Evolutionary conservation across 30 jellyfish, hydroid and myxozoan genomes (phyloP).

Genomic region (Rhopilema esculentum): DNA sequence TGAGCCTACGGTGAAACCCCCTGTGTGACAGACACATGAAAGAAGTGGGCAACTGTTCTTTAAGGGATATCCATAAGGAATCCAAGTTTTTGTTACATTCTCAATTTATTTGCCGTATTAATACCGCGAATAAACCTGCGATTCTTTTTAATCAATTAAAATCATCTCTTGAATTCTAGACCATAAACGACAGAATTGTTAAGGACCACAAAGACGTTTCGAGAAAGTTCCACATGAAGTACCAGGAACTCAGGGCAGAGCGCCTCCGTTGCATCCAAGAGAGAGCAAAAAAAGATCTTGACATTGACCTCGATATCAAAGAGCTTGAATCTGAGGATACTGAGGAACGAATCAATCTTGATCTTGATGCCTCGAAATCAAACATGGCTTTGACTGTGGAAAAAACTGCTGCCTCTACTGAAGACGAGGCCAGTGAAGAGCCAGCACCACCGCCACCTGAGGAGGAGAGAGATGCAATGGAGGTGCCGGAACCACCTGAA

Average conservation of each 20-base stretch:
- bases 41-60: too few relatives aligned
- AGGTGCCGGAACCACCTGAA: conserved; percentile 55
- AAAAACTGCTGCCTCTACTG: background rate
- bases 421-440: conserved; percentile 8
- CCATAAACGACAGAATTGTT: conserved; percentile 66
- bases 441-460: conserved; percentile 59
- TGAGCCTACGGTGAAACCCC: too few relatives aligned
- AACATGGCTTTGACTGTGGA: conserved; percentile 41
- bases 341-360: conserved; percentile 48
- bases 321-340: conserved; percentile 58
- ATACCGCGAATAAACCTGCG: background rate
- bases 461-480: conserved; percentile 36
- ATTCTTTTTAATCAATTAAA: too few relatives aligned
- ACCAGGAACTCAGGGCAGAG: conserved; percentile 78
- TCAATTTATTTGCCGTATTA: background rate
- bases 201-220: conserved; percentile 77
- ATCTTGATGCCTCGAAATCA: conserved; percentile 42
- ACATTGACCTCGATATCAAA: conserved; percentile 63
- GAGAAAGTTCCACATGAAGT: conserved; percentile 54
- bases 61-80: too few relatives aligned
- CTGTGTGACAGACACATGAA: too few relatives aligned
- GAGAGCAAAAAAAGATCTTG: conserved; percentile 56
- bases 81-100: background rate
- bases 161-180: conserved; percentile 55
- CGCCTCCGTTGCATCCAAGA: conserved; percentile 83